phyloP scores from a whole-genome alignment of 2,888 invertebrate genomes.

The Mimachlamys varia region DNA sequence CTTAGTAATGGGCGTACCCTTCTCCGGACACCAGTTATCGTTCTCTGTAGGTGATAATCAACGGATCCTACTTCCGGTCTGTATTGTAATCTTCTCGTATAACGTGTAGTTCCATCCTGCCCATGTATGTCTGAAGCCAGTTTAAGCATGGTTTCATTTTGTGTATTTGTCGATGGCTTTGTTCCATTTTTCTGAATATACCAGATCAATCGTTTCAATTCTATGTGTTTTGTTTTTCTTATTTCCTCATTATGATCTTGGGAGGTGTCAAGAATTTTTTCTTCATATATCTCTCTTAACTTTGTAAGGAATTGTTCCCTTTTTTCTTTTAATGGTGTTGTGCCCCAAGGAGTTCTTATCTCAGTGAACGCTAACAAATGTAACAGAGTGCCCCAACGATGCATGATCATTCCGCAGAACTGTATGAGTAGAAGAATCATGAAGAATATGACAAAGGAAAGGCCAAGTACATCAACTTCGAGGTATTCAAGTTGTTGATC shows the following conservation, averaged over 20 bases:
- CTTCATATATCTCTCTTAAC: not conserved
- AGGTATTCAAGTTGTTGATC: not conserved
- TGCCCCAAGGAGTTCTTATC: not conserved
- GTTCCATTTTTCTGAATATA: not conserved
- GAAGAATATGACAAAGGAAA: constrained; percentile 73
- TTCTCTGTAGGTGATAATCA: not conserved
- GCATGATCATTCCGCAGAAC: constrained; percentile 75
- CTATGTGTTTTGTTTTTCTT: not conserved
- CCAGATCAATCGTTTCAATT: not conserved
- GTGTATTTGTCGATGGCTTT: not conserved
- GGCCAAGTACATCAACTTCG: constrained; percentile 64
- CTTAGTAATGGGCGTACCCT: not conserved
- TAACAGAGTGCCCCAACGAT: constrained; percentile 56
- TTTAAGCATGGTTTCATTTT: not conserved
- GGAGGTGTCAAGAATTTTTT: not conserved
- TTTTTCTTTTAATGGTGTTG: not conserved
- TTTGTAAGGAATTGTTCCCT: not conserved
- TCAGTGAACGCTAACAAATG: not conserved
- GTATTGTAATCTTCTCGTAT: too few species aligned
- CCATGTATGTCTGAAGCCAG: not conserved
- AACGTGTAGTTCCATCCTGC: not conserved
- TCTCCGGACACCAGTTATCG: not conserved
- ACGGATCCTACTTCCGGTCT: not conserved
- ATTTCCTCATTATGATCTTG: not conserved
- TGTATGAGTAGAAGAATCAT: constrained; percentile 72